Base-by-base conservation (phyloP, 2,113 vertebrate genomes). In the Mystacornis crossleyi region DNA sequence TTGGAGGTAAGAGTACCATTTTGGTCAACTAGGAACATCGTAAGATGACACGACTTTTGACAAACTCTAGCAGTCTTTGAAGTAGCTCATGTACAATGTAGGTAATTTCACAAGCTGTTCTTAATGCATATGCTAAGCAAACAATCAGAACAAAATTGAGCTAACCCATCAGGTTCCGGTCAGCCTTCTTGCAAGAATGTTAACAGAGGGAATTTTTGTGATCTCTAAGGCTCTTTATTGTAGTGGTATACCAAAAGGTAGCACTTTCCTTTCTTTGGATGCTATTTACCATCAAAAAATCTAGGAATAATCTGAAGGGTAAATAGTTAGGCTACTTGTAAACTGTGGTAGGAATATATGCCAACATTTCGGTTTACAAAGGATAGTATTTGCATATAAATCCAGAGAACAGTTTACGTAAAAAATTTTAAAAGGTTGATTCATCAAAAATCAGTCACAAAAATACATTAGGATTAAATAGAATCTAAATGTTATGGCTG, bases 401-500 rank as follows among this genome's bases (percentile, higher is more conserved):
- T 88, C 72, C 57, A 64, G 86, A 87, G 73, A 89, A 93, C 42
- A 43, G 77, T 91, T 96, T 96, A 94, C 0, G 0, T 74, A 54
- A 95, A 95, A 79, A 50, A 28, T 62, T 92, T 92, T 94, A 67
- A 89, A 86, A 92, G 75, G 31, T 77, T 69, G 28, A 74, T 89
- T 79, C 33, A 54, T 93, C 77, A 95, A 89, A 95, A 91, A 91
- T 72, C 71, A 66, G 50, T 69, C 75, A 81, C 42, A 89, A 95
- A 95, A 95, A 89, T 92, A 72, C 65, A 73, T 92, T 79, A 84
- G 61, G 70, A 79, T 92, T 92, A 95, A 91, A 72, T 23, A 65
- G n/a, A 92, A 86, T 92, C 86, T 88, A 95, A 96, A 95, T 93
- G 67, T 97, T 96, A 95, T 95, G 90, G 58, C 83, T 96, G 29